Evolutionary conservation across 2,888 invertebrate genomes (phyloP), one percentile per base, ranked within the genome.

Genomic region (Athalia circularis): DNA sequence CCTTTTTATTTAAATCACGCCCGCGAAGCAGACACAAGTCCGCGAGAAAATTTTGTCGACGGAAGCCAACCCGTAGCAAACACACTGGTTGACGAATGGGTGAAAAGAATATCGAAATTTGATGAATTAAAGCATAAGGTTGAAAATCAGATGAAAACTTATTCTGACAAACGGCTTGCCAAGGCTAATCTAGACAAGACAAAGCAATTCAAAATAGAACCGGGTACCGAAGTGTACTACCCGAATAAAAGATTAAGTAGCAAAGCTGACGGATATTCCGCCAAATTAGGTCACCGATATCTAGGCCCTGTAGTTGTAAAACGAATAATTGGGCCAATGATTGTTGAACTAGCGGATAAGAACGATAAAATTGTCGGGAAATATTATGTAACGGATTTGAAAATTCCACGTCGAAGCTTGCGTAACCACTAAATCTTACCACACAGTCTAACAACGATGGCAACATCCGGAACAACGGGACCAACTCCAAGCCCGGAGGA

Each of bases 1-100:
- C 80, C 80, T 0, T 82, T 81, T n/a, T 82, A 65, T 74, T 54
- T 80, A 9, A 82, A 81, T 68, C 80, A 82, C 45, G 80, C 77
- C 0, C 79, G 80, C n/a, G 78, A 81, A 47, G 79, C 80, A 7
- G 47, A 43, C 8, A 29, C 43, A 15, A 52, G 43, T 5, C 52
- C 29, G 5, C 7, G 45, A 4, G 29, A 52, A 68, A 9, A 29
- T 43, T 52, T n/a, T 43, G 15, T 43, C 11, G 29, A 29, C 11
- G n/a, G 29, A 5, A 54, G 54, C 13, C 68, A 45, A 29, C 29
- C 43, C 4, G 9, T 52, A 54, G 54, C 68, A 52, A 13, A 65
- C 48, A 54, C 52, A 43, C 29, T 54, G 8, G 54, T 54, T 9
- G 43, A 8, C 54, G 15, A 68, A 11, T 80, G 79, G 80, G 43